A percentile compares a stretch with the other conserved stretches of the same genome.
Evolutionary conservation across 30 jellyfish, hydroid and myxozoan species (phyloP).

Genomic region (Hydractinia echinata): DNA sequence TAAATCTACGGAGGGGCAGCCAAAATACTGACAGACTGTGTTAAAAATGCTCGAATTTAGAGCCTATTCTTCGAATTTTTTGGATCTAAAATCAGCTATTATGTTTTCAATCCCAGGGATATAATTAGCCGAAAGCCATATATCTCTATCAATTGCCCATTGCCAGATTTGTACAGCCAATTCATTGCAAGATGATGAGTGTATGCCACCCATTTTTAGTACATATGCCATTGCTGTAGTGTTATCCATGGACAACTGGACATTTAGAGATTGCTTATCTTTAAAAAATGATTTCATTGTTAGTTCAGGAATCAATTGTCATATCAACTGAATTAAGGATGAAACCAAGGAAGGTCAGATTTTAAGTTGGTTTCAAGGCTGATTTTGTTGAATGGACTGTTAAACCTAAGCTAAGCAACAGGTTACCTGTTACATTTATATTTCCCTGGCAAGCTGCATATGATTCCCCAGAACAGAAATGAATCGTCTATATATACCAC

Average conservation of each 20-base stretch:
- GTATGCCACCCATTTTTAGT: no score
- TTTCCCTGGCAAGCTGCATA: neutral
- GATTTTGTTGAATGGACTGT: conserved; percentile 17
- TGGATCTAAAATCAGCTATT: conserved; percentile 43
- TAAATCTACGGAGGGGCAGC: no score
- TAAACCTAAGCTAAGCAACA: conserved; percentile 11
- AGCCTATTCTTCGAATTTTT: conserved; percentile 46
- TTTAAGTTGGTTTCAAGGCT: neutral
- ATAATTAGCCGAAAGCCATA: conserved; percentile 50
- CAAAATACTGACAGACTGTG: neutral
- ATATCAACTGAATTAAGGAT: no score
- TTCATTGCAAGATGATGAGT: no score
- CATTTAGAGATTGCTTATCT: no score
- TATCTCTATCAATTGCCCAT: no score
- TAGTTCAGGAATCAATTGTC: no score
- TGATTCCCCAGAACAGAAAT: neutral
- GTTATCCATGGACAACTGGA: no score
- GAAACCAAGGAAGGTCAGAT: conserved; percentile 19
- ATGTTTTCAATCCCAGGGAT: conserved; percentile 45
- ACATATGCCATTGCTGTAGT: no score
- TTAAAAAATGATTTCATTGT: no score
- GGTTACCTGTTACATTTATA: no score
- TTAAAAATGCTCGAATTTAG: conserved; percentile 28
- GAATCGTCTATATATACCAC: conserved; percentile 8
- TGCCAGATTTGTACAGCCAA: no score